phyloP scores from a whole-genome alignment of 1,140 invertebrate genomes.

The Pseudomyrmex gracilis region DNA sequence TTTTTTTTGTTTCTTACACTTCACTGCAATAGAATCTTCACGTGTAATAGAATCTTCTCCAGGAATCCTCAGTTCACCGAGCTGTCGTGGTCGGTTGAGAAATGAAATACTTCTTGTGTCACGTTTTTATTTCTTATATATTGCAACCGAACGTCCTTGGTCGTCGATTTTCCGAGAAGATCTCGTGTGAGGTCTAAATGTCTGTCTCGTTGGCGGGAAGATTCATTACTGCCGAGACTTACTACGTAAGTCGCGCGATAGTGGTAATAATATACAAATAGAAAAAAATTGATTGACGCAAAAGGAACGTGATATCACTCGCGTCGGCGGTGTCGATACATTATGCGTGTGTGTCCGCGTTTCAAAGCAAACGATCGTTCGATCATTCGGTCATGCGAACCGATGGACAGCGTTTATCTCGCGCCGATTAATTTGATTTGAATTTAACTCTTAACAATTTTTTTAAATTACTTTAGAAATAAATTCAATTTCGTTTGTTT shows the following conservation, averaged over 20 bases:
- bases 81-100: not conserved
- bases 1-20: not conserved
- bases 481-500: too few species aligned
- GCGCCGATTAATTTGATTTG: not conserved
- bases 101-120: not conserved
- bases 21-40: not conserved
- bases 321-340: constrained; percentile 52
- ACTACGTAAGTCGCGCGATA: constrained; percentile 18
- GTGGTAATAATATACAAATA: not conserved
- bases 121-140: not conserved
- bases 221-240: constrained; percentile 36
- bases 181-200: constrained; percentile 48
- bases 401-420: constrained; percentile 9
- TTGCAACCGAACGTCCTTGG: constrained; percentile 7
- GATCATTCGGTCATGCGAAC: not conserved
- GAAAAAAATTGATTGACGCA: constrained; percentile 82
- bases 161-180: constrained; percentile 1
- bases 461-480: not conserved
- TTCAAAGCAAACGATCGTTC: constrained; percentile 50
- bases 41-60: too few species aligned
- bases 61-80: not conserved
- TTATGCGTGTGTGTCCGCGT: not conserved
- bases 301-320: constrained; percentile 68
- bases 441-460: not conserved
- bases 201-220: constrained; percentile 8